These are phyloP conservation scores for Macrotus californicus DNA, from an alignment of 2,113 vertebrate genomes.

Conservation along the genomic window DNA sequence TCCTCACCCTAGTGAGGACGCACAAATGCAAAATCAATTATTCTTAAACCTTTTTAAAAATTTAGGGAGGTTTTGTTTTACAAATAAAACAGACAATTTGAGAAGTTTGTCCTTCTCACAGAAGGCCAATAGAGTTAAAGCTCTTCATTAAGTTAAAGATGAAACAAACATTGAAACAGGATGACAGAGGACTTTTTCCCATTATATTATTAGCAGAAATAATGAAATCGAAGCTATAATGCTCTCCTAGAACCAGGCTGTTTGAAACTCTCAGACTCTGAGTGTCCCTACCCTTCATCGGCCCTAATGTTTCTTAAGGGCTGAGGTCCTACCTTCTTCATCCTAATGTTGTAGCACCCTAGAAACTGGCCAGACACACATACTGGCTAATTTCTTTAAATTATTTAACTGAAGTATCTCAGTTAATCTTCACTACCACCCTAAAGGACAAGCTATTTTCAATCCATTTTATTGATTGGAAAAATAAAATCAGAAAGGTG, in stretches of 20 bases:
- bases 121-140: background rate
- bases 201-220: background rate
- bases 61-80: background rate
- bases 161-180: background rate
- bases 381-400: background rate
- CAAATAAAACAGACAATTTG: background rate
- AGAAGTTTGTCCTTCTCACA: background rate
- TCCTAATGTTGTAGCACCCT: background rate
- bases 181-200: background rate
- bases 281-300: background rate
- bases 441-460: background rate
- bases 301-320: background rate
- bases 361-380: background rate
- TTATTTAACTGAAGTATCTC: background rate
- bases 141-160: background rate
- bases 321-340: background rate
- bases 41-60: background rate
- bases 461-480: background rate
- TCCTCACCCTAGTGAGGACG: background rate
- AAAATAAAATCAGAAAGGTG: background rate
- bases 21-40: background rate
- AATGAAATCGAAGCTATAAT: background rate
- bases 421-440: background rate
- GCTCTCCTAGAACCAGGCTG: background rate
- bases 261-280: background rate